phyloP scores from a whole-genome alignment of 1,140 invertebrate genomes.

The Phenacoccus solenopsis region DNA sequence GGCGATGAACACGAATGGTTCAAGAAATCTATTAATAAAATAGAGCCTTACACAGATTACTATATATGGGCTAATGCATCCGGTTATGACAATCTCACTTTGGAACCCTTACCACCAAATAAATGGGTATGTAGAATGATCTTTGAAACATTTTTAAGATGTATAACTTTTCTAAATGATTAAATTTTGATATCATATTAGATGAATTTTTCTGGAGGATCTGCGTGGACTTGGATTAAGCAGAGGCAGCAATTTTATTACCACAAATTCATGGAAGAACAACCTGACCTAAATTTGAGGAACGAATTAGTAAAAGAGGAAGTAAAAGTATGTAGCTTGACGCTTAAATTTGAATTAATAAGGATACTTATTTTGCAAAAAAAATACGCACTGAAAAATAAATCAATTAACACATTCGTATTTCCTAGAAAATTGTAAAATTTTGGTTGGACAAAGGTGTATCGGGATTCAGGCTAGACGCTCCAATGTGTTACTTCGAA shows the following conservation, averaged over 20 bases:
- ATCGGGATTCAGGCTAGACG: slow-evolving; percentile 55
- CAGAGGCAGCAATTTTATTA: slow-evolving; percentile 56
- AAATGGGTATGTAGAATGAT: slow-evolving; percentile 50
- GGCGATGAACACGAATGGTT: slow-evolving; percentile 69
- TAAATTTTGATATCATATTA: too few relatives aligned
- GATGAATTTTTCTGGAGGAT: slow-evolving; percentile 38
- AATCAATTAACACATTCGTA: not conserved
- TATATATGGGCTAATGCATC: slow-evolving; percentile 59
- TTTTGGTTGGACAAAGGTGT: slow-evolving; percentile 55
- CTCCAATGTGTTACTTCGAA: slow-evolving; percentile 39
- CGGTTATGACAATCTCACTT: slow-evolving; percentile 31
- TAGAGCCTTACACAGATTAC: slow-evolving; percentile 51
- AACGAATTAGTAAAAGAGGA: slow-evolving; percentile 44
- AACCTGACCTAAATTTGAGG: slow-evolving; percentile 61
- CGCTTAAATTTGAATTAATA: too few relatives aligned
- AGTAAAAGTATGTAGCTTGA: slow-evolving; percentile 41
- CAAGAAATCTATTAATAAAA: slow-evolving; percentile 42
- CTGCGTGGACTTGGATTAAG: slow-evolving; percentile 55
- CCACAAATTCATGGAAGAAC: slow-evolving; percentile 52
- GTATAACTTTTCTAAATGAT: too few relatives aligned
- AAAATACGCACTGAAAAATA: too few relatives aligned
- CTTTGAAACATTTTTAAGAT: not conserved
- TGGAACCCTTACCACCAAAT: slow-evolving; percentile 45
- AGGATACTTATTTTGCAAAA: too few relatives aligned
- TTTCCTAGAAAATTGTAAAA: slow-evolving; percentile 34